These are phyloP conservation scores for Furcifer pardalis DNA, from an alignment of 2,797 vertebrate genomes.

Conservation along the genomic window DNA sequence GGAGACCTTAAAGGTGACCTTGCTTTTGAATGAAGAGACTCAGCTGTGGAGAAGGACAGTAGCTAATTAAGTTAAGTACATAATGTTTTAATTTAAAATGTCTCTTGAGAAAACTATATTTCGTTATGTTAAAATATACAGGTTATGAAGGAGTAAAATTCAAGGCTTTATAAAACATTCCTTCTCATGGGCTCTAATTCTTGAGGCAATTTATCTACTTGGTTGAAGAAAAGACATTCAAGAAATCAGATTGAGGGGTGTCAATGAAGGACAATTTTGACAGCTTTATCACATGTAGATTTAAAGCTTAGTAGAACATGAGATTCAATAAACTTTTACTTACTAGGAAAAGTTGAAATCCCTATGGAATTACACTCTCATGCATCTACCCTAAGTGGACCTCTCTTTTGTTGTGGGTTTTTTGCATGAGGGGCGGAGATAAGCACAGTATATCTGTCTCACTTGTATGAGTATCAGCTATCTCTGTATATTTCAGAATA, in stretches of 20 bases:
- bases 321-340: slow-evolving; percentile 13
- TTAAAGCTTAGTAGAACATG: slow-evolving; percentile 5
- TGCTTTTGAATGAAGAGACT: background rate
- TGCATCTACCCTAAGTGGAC: background rate
- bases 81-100: slow-evolving; percentile 1
- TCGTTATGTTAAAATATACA: background rate
- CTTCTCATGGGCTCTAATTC: background rate
- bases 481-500: background rate
- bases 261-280: slow-evolving; percentile 4
- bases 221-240: background rate
- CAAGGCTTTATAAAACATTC: background rate
- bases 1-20: slow-evolving; percentile 7
- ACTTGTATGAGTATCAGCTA: background rate
- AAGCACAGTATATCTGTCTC: background rate
- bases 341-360: slow-evolving; percentile 10
- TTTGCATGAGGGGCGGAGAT: too few relatives aligned
- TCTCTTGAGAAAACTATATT: background rate
- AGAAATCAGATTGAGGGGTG: background rate
- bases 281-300: background rate
- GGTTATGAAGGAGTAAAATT: background rate
- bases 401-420: background rate
- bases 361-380: background rate
- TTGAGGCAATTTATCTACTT: slow-evolving; percentile 22
- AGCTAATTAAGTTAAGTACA: background rate
- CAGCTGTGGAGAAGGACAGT: background rate